These are phyloP conservation scores for Zaprionus gabonicus DNA, from an alignment of 1,140 invertebrate genomes.

Conservation along the genomic window DNA sequence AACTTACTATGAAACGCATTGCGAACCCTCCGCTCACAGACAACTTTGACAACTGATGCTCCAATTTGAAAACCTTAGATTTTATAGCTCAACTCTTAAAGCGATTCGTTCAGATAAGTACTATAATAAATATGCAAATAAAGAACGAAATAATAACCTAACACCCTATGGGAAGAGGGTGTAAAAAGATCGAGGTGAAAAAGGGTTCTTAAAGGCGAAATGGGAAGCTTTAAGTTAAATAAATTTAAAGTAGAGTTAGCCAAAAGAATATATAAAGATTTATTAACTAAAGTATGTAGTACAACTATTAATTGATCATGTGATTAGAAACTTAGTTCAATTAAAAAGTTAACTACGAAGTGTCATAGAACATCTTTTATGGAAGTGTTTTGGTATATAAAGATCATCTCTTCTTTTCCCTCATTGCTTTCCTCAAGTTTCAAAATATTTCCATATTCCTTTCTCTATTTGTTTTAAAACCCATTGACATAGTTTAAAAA, in stretches of 20 bases:
- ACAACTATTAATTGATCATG: neutral
- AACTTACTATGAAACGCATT: constrained; percentile 27
- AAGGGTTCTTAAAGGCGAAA: neutral
- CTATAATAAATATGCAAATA: constrained; percentile 1
- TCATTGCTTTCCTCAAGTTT: neutral
- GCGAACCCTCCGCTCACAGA: too few species aligned
- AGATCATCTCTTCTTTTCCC: neutral
- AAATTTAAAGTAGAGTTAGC: neutral
- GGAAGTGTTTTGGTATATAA: neutral
- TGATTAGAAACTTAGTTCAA: neutral
- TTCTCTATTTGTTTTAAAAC: neutral
- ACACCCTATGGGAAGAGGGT: too few species aligned
- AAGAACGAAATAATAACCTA: neutral
- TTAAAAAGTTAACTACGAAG: too few species aligned
- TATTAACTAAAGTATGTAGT: neutral
- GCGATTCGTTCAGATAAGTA: neutral
- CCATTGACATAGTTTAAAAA: neutral
- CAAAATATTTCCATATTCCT: neutral
- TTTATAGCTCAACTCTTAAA: constrained; percentile 5
- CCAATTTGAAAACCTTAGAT: constrained; percentile 10
- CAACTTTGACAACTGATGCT: constrained; percentile 21
- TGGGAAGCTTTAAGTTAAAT: too few species aligned
- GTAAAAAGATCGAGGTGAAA: neutral
- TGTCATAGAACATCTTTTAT: neutral
- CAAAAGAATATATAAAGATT: too few species aligned